Evolutionary conservation across 2,888 invertebrate genomes (phyloP), one percentile per base, ranked within the genome.

Genomic region (Syrphus vitripennis): DNA sequence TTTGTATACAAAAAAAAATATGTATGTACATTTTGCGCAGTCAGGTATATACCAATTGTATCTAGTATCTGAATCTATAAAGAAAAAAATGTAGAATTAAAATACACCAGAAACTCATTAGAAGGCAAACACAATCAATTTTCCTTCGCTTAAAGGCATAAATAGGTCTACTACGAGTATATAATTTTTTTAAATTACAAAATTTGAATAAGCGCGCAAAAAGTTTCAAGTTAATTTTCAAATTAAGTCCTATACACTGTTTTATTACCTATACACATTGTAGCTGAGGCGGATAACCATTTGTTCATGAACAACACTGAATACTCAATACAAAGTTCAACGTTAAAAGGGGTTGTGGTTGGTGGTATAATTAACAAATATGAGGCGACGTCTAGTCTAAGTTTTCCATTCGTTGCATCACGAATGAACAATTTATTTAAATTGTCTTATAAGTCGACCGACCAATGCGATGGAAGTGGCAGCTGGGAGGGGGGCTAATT

Each of bases 381-480:
- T 57, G 59, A 65, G 84, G 80, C 81, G 84, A 75, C 81, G 84
- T 48, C 72, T 76, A 61, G 84, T 84, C 84, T 84, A 80, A 84
- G 72, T 80, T 84, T 80, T 84, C 72, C 76, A 80, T 76, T 72
- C 76, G 67, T 53, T 84, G 80, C 84, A 84, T 72, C 84, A 84
- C 76, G 76, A 76, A 72, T 77, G 57, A 80, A 59, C 76, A 77
- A 80, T 72, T 84, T 76, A 72, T 78, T 78, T 45, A 71, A 77
- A 71, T 76, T 82, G 45, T 57, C 59, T 74, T 67, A 59, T 59
- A 65, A 69, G 37, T 45, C 59, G 59, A 16, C 61, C n/a, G 16
- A 5, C 29, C 29, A 16, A 21, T 19, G 48, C 16, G 31, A 10
- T 4, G 67, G 21, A 10, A 9, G 40, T 6, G 40, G 26, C 71